These are phyloP conservation scores for Exephanes ischioxanthus DNA, from an alignment of 2,888 invertebrate species.

Conservation along the genomic window DNA sequence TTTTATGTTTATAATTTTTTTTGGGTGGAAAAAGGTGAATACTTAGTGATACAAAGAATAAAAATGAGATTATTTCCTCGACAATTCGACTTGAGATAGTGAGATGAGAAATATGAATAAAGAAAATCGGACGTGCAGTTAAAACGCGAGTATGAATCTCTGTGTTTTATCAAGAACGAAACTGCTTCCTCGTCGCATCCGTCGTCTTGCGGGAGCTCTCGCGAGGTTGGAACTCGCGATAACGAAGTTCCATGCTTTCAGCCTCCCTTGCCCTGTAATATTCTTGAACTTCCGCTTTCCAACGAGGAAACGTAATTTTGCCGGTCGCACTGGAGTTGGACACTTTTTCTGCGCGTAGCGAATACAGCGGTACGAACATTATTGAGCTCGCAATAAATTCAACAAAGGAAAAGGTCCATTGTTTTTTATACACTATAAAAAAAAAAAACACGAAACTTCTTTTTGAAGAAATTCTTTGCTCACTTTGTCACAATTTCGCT, in stretches of 20 bases:
- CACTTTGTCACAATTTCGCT: background rate
- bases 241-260: constrained; percentile 16
- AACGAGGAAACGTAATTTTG: constrained; percentile 1
- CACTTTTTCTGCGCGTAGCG: background rate
- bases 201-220: background rate
- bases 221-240: constrained; percentile 5
- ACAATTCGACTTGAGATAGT: background rate
- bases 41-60: background rate
- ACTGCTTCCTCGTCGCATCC: constrained; percentile 6
- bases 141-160: background rate
- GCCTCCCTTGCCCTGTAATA: background rate
- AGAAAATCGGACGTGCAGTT: background rate
- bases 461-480: too few species aligned
- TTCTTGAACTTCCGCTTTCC: constrained; percentile 9
- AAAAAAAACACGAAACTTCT: background rate
- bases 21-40: background rate
- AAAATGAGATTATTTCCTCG: too few species aligned
- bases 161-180: constrained; percentile 1
- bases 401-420: background rate
- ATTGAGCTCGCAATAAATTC: too few species aligned
- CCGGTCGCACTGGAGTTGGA: background rate
- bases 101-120: background rate
- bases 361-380: background rate
- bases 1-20: too few species aligned
- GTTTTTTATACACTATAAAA: too few species aligned